Conservation (phyloP, 2,888 invertebrate genomes). For the Gandaritis pyraliata region DNA sequence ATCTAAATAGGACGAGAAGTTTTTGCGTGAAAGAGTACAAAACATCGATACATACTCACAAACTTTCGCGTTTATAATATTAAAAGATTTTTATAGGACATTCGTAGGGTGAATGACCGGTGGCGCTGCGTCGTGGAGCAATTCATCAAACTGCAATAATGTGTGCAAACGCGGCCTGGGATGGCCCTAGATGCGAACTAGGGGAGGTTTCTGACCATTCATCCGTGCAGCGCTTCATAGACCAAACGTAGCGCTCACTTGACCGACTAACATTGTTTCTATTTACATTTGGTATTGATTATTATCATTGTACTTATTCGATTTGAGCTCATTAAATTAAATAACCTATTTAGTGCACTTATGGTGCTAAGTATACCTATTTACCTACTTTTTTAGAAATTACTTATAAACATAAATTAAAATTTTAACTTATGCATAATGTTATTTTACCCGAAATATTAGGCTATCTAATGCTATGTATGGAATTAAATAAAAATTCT, state of each 20-base stretch:
- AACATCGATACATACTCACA: too few species aligned
- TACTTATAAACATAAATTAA: too few species aligned
- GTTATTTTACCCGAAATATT: background rate
- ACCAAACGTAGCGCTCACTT: slow-evolving; percentile 40
- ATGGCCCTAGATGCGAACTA: slow-evolving; percentile 66
- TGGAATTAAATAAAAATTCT: too few species aligned
- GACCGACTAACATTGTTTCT: slow-evolving; percentile 16
- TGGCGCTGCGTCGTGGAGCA: slow-evolving; percentile 57
- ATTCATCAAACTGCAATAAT: slow-evolving; percentile 78
- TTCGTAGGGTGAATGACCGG: slow-evolving; percentile 70
- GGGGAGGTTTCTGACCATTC: slow-evolving; percentile 53
- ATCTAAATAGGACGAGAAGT: too few species aligned
- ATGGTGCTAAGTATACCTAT: too few species aligned
- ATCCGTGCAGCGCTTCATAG: slow-evolving; percentile 65
- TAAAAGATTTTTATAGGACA: slow-evolving; percentile 35
- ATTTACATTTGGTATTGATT: background rate
- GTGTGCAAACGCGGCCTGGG: slow-evolving; percentile 68
- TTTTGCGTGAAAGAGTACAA: too few species aligned
- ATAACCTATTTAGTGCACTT: too few species aligned
- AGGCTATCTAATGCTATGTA: background rate
- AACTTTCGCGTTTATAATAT: too few species aligned
- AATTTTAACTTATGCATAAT: too few species aligned
- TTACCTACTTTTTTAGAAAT: too few species aligned
- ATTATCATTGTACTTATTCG: too few species aligned
- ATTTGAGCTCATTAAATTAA: too few species aligned